Base-by-base conservation (phyloP, 2,113 vertebrate genomes). In the Coptodon rendalli region DNA sequence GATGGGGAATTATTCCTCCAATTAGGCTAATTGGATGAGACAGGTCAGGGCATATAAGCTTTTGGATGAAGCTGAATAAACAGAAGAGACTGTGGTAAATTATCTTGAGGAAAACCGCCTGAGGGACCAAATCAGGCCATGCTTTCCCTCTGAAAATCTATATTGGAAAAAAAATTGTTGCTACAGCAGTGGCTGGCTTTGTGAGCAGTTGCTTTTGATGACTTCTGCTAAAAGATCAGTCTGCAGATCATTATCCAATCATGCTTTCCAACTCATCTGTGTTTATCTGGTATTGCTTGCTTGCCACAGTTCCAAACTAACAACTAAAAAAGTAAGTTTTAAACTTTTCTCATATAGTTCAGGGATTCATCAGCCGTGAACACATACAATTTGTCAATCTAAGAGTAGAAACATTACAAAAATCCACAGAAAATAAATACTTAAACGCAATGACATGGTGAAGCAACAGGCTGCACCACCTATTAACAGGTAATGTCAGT, bases 21-120 rank as follows among this genome's bases (percentile, higher is more conserved):
- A 95, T 97, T 96, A 96, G 88, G 82, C 86, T 94, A 94, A 96
- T 94, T 93, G 94, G 91, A 92, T 84, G 86, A 85, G 89, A 91
- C 90, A 93, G 89, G 86, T 93, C 90, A 92, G 93, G 90, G 85
- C 89, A 91, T 57, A 92, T 86, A 87, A 82, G 79, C 79, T 88
- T 86, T 79, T 84, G 81, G 90, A 91, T 89, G 45, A 87, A 87
- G 91, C 81, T 34, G 31, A 91, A 92, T 71, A 89, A 92, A 92
- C 85, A 90, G 82, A 79, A 73, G 50, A 34, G 83, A 87, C 31
- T 48, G 82, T 80, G 63, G 71, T 80, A 81, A 92, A 90, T 88
- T 86, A 66, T 82, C 80, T 85, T 66, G 66, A 89, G 87, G 79
- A 87, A 87, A 56, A 81, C 36, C 82, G 43, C 68, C 54, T 66